Evolutionary conservation across 2,113 vertebrate genomes (phyloP).

Genomic region (Albula goreensis): DNA sequence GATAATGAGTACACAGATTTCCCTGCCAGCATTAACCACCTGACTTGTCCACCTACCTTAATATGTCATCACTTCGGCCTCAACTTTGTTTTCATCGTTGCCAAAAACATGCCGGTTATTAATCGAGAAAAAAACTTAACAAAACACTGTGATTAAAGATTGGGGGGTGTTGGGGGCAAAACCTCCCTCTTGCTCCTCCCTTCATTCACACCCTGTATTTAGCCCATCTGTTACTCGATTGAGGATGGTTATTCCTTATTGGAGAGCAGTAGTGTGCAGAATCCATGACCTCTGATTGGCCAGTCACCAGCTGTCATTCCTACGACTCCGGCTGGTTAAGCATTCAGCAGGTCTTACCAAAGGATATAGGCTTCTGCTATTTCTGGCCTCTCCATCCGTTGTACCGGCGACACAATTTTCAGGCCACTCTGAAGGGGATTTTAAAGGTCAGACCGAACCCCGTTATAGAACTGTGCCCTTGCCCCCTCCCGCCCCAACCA

Average conservation of each 20-base stretch:
- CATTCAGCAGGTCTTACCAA: neutral
- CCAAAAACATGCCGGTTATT: too few species aligned
- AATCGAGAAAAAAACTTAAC: too few species aligned
- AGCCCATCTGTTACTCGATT: too few species aligned
- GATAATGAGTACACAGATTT: neutral
- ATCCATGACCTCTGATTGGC: neutral
- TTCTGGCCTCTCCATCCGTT: neutral
- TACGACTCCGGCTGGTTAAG: neutral
- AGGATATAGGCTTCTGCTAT: neutral
- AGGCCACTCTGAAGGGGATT: neutral
- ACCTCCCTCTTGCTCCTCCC: too few species aligned
- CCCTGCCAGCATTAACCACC: neutral
- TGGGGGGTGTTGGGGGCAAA: too few species aligned
- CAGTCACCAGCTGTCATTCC: neutral
- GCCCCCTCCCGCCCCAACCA: neutral
- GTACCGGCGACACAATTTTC: neutral
- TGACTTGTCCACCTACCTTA: neutral
- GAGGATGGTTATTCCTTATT: too few species aligned
- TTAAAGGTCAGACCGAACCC: neutral
- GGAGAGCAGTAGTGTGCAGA: too few species aligned
- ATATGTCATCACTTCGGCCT: neutral
- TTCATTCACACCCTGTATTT: too few species aligned
- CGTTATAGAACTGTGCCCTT: constrained; percentile 6
- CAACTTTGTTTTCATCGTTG: neutral
- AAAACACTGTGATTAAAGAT: too few species aligned